Percentiles rank a stretch among this genome's conserved stretches.
These are phyloP conservation scores for Trinorchestia longiramus DNA, from an alignment of 1,140 invertebrate species.

Conservation along the genomic window DNA sequence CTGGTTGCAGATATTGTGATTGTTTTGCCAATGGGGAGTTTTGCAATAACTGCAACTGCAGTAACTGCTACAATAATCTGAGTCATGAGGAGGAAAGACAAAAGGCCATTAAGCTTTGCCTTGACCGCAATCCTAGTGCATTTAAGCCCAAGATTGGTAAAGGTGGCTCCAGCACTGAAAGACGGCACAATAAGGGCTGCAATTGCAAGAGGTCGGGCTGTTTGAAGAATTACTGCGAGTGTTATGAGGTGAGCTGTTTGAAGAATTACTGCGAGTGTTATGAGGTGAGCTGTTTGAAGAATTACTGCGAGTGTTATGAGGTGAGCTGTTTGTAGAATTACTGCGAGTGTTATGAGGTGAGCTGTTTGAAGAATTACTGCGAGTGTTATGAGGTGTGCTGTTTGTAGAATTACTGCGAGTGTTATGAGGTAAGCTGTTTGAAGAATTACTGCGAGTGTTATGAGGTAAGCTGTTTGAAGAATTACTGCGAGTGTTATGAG, in stretches of 20 bases:
- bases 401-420: slow-evolving; percentile 99
- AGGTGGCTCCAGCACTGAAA: slow-evolving; percentile 72
- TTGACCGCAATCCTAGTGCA: slow-evolving; percentile 83
- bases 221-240: slow-evolving; percentile 99
- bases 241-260: slow-evolving; percentile 86
- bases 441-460: slow-evolving; percentile 99
- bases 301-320: slow-evolving; percentile 99
- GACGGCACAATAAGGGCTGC: slow-evolving; percentile 97
- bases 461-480: slow-evolving; percentile 81
- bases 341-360: slow-evolving; percentile 98
- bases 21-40: slow-evolving; percentile 99
- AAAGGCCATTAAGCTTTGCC: slow-evolving; percentile 79
- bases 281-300: slow-evolving; percentile 87
- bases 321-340: slow-evolving; percentile 90
- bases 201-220: slow-evolving; percentile 99
- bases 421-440: slow-evolving; percentile 86
- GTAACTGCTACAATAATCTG: slow-evolving; percentile 97
- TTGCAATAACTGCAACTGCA: slow-evolving; percentile 98
- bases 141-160: slow-evolving; percentile 99
- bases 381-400: slow-evolving; percentile 93
- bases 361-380: slow-evolving; percentile 99
- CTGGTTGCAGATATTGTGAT: slow-evolving; percentile 87
- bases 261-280: slow-evolving; percentile 99
- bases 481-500: slow-evolving; percentile 98
- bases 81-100: slow-evolving; percentile 95